Percentiles rank a stretch among this genome's conserved stretches.
Evolutionary conservation across 2,888 invertebrate genomes (phyloP).

Genomic region (Drosophila nigritarsus): DNA sequence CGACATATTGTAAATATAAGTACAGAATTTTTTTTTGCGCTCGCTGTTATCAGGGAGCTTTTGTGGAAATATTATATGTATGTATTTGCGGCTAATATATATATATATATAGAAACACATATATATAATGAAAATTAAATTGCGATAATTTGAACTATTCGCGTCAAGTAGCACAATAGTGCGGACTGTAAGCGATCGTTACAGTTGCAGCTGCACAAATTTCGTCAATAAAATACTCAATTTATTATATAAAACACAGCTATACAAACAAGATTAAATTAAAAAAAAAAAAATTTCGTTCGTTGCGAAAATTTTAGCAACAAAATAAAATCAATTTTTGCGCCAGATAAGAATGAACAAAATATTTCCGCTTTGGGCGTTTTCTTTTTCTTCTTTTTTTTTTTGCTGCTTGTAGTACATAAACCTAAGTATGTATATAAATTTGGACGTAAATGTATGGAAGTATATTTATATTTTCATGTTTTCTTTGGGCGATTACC

Average conservation of each 20-base stretch:
- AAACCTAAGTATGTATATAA: slow-evolving; percentile 2
- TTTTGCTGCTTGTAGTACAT: slow-evolving; percentile 12
- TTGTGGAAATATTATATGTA: slow-evolving; percentile 47
- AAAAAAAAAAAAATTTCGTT: slow-evolving; percentile 35
- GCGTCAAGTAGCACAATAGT: slow-evolving; percentile 46
- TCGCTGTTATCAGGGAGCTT: slow-evolving; percentile 56
- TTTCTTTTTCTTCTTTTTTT: slow-evolving; percentile 31
- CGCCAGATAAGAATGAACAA: slow-evolving; percentile 70
- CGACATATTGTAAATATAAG: slow-evolving; percentile 46
- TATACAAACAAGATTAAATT: slow-evolving; percentile 13
- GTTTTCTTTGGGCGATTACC: slow-evolving; percentile 52
- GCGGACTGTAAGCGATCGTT: slow-evolving; percentile 34
- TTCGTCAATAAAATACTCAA: slow-evolving; percentile 18
- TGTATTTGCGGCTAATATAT: slow-evolving; percentile 13
- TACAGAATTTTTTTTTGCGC: slow-evolving; percentile 21
- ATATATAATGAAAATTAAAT: slow-evolving; percentile 49
- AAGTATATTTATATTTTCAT: slow-evolving; percentile 25
- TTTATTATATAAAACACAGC: slow-evolving; percentile 22
- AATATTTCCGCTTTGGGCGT: slow-evolving; percentile 75
- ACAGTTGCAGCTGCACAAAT: slow-evolving; percentile 44
- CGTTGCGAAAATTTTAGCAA: slow-evolving; percentile 62
- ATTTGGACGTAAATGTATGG: background rate
- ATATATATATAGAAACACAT: slow-evolving; percentile 11
- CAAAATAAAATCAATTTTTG: slow-evolving; percentile 70
- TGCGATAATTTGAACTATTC: slow-evolving; percentile 68